Percentiles rank a stretch among this genome's conserved stretches.
These are phyloP conservation scores for Aeoliscus strigatus DNA, from an alignment of 2,797 vertebrate species.

Conservation along the genomic window DNA sequence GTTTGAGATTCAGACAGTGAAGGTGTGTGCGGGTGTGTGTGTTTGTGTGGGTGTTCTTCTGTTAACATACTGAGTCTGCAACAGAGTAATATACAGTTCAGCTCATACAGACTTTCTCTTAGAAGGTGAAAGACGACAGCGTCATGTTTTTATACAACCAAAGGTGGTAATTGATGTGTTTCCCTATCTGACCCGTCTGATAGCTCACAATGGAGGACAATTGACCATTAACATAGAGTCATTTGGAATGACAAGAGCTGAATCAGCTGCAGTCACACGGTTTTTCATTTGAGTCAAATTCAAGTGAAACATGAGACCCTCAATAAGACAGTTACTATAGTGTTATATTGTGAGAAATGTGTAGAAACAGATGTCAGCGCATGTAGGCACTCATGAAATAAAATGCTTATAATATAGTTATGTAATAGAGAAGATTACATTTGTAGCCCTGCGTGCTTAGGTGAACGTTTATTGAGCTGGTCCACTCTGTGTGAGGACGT, in stretches of 20 bases:
- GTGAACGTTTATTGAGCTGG: too few relatives aligned
- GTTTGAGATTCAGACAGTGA: background rate
- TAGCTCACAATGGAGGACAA: slow-evolving; percentile 15
- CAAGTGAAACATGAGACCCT: background rate
- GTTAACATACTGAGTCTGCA: background rate
- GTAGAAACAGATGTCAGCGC: too few relatives aligned
- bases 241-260: slow-evolving; percentile 36
- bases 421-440: too few relatives aligned
- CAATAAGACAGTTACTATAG: background rate
- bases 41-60: slow-evolving; percentile 1
- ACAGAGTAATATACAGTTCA: background rate
- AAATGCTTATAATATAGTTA: too few relatives aligned
- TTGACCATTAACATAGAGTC: slow-evolving; percentile 10
- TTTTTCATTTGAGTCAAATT: slow-evolving; percentile 1
- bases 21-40: slow-evolving; percentile 2
- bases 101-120: slow-evolving; percentile 5
- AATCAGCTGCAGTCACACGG: slow-evolving; percentile 7
- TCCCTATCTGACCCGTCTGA: slow-evolving; percentile 6
- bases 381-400: too few relatives aligned
- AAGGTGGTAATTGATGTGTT: slow-evolving; percentile 1
- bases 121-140: background rate
- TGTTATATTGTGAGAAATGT: slow-evolving; percentile 36
- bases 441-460: too few relatives aligned
- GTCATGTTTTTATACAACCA: background rate
- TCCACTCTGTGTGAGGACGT: too few relatives aligned